A percentile compares a stretch with the other conserved stretches of the same genome.
Conservation (phyloP, 1,140 invertebrate genomes). For the Hycleus cichorii region DNA sequence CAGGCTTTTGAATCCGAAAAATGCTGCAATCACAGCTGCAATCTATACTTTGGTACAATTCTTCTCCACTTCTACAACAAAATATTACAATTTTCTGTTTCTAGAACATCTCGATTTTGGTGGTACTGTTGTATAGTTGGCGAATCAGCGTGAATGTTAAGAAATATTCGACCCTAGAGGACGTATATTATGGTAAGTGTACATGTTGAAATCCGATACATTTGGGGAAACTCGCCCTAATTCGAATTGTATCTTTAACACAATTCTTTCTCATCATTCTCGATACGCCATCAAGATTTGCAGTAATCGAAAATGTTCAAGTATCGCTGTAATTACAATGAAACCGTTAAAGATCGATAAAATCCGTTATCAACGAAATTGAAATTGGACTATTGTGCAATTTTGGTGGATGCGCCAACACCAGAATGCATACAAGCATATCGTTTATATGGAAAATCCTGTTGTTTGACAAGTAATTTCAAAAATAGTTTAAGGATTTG, state of each 20-base stretch:
- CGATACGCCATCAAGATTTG: no score
- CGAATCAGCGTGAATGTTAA: slow-evolving; percentile 60
- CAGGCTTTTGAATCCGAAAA: slow-evolving; percentile 54
- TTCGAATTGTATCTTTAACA: no score
- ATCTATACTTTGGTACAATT: slow-evolving; percentile 58
- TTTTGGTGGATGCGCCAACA: no score
- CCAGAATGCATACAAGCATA: background rate
- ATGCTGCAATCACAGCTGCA: slow-evolving; percentile 57
- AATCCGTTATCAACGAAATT: no score
- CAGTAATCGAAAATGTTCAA: no score
- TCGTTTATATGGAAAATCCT: no score
- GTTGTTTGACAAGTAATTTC: no score
- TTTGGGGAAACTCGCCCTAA: background rate
- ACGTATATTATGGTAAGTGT: slow-evolving; percentile 64
- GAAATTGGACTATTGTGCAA: no score
- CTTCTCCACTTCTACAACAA: slow-evolving; percentile 2
- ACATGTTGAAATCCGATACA: background rate
- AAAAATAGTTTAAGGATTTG: no score
- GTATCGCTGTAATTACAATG: no score
- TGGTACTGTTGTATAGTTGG: slow-evolving; percentile 63
- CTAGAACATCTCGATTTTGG: slow-evolving; percentile 63
- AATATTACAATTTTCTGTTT: slow-evolving; percentile 36
- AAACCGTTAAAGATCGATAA: no score
- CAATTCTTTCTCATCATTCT: no score
- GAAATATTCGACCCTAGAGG: slow-evolving; percentile 55